Evolutionary conservation across 2,113 vertebrate genomes (phyloP).

Genomic region (Pagrus major): DNA sequence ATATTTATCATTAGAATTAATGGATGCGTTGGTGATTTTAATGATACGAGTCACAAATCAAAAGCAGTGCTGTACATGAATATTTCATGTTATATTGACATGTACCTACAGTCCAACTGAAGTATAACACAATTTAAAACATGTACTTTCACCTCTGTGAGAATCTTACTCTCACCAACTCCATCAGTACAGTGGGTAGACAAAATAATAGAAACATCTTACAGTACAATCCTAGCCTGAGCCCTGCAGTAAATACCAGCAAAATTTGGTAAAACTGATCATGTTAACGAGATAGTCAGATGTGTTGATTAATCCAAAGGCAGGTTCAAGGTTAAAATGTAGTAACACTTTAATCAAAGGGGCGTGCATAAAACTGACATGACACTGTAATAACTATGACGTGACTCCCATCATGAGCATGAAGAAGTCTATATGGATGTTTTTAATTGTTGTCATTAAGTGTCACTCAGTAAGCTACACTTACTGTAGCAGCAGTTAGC

Average conservation of each 20-base stretch:
- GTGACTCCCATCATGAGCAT: too few relatives aligned
- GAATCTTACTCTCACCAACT: background rate
- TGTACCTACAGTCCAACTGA: background rate
- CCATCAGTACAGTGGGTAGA: background rate
- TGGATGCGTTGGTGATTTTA: background rate
- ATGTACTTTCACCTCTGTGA: background rate
- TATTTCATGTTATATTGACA: background rate
- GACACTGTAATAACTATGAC: too few relatives aligned
- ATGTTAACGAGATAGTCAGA: background rate
- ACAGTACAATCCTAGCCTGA: background rate
- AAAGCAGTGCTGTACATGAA: background rate
- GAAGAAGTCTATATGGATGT: too few relatives aligned
- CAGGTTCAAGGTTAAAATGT: too few relatives aligned
- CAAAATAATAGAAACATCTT: background rate
- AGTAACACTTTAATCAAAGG: too few relatives aligned
- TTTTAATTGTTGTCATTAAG: too few relatives aligned
- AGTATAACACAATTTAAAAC: too few relatives aligned
- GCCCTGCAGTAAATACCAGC: background rate
- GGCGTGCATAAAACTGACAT: too few relatives aligned
- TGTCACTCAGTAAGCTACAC: too few relatives aligned
- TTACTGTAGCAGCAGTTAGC: too few relatives aligned
- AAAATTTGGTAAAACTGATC: background rate
- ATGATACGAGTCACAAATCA: background rate
- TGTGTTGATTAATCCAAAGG: background rate
- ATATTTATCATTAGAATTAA: constrained; percentile 8